These are phyloP conservation scores for Lepidochrysops patricia DNA, from an alignment of 2,888 invertebrate species.

Conservation along the genomic window DNA sequence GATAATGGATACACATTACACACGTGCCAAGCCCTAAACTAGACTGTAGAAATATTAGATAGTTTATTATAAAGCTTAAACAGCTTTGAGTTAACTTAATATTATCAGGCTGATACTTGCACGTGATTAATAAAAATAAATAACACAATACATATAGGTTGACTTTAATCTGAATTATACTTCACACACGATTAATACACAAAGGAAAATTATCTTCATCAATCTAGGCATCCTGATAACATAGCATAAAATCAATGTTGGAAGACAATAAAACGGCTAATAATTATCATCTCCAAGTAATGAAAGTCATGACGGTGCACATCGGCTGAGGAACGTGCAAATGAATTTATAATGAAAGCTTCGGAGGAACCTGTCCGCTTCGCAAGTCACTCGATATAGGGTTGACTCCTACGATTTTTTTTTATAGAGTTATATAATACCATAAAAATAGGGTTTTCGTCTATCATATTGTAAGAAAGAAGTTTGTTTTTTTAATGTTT, in stretches of 20 bases:
- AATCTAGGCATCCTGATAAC: slow-evolving; percentile 1
- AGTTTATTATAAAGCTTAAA: too few species aligned
- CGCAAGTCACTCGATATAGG: slow-evolving; percentile 15
- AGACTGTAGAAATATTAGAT: too few species aligned
- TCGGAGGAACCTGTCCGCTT: slow-evolving; percentile 18
- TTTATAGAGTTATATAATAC: neutral
- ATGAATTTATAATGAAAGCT: slow-evolving; percentile 56
- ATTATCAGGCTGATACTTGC: too few species aligned
- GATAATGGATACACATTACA: too few species aligned
- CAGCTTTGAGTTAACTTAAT: too few species aligned
- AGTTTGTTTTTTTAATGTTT: too few species aligned
- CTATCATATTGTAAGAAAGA: too few species aligned
- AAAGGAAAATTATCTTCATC: neutral
- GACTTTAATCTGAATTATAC: too few species aligned
- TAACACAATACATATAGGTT: too few species aligned
- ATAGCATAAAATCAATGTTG: slow-evolving; percentile 39
- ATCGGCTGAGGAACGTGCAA: slow-evolving; percentile 42
- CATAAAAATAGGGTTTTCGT: neutral
- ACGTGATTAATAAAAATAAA: neutral
- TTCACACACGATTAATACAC: neutral
- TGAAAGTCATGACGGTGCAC: slow-evolving; percentile 57
- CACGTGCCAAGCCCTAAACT: too few species aligned
- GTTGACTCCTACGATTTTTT: neutral
- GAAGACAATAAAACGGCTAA: slow-evolving; percentile 54
- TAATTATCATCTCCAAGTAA: slow-evolving; percentile 50